These are phyloP conservation scores for Drosophila fungiperda DNA, from an alignment of 2,888 invertebrate species.

Conservation along the genomic window DNA sequence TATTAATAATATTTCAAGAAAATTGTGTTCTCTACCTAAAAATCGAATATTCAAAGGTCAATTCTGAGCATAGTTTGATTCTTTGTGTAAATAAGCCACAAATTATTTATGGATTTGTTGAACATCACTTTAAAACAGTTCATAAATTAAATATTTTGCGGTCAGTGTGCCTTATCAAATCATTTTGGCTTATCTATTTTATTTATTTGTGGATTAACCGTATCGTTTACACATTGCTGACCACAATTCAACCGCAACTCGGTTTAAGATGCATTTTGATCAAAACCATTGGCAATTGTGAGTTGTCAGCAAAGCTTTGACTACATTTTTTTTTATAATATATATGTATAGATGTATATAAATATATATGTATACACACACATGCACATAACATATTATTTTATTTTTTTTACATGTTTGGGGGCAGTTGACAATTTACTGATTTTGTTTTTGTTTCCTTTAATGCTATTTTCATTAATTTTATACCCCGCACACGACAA, in stretches of 20 bases:
- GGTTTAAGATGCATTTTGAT: constrained; percentile 38
- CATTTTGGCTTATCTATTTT: constrained; percentile 2
- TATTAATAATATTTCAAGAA: neutral
- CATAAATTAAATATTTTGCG: neutral
- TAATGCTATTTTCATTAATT: constrained; percentile 18
- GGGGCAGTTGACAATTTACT: constrained; percentile 52
- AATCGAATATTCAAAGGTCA: neutral
- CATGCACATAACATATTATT: constrained; percentile 32
- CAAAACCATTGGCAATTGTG: constrained; percentile 28
- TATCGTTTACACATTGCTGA: constrained; percentile 14
- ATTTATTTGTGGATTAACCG: constrained; percentile 3
- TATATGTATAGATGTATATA: no score
- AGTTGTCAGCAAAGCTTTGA: constrained; percentile 28
- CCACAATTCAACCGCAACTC: constrained; percentile 24
- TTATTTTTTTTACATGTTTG: constrained; percentile 18
- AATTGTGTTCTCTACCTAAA: neutral
- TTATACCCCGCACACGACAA: constrained; percentile 9
- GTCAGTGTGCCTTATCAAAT: neutral
- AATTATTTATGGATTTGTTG: neutral
- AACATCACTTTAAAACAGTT: neutral
- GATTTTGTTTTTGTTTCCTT: constrained; percentile 42
- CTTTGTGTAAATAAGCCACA: neutral
- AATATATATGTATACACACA: no score
- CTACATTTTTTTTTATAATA: neutral
- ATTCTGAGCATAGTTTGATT: neutral